These are phyloP conservation scores for Lobophora halterata DNA, from an alignment of 2,888 invertebrate genomes.

Conservation along the genomic window DNA sequence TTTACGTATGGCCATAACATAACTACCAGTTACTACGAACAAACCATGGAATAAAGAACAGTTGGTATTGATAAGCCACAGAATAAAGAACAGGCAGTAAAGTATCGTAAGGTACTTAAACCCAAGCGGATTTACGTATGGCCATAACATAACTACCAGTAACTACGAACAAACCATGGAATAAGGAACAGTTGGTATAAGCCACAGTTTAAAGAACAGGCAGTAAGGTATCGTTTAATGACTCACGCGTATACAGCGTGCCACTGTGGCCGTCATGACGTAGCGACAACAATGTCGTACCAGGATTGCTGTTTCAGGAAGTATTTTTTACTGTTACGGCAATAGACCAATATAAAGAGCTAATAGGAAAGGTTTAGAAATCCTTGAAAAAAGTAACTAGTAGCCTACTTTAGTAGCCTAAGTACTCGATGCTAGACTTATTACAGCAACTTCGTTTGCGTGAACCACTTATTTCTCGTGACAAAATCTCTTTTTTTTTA, in stretches of 20 bases:
- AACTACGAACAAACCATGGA: no score
- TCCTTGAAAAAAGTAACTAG: no score
- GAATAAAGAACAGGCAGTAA: no score
- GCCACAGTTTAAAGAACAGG: not conserved
- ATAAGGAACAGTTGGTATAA: not conserved
- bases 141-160: not conserved
- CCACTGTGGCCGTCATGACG: slow-evolving; percentile 30
- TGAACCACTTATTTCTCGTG: no score
- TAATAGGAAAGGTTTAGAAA: no score
- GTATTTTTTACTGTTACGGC: slow-evolving; percentile 1
- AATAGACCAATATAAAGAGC: no score
- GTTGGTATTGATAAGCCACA: not conserved
- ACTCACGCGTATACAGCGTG: slow-evolving; percentile 37
- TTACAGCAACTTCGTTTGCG: no score
- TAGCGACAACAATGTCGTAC: slow-evolving; percentile 33
- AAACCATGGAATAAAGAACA: no score
- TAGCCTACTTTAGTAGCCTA: no score
- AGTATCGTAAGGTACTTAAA: no score
- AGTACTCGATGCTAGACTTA: no score
- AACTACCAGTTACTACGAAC: not conserved
- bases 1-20: slow-evolving; percentile 2
- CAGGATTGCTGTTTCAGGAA: slow-evolving; percentile 18
- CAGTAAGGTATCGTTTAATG: slow-evolving; percentile 30
- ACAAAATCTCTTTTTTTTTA: no score
- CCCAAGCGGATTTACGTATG: slow-evolving; percentile 4